These are phyloP conservation scores for Falco peregrinus DNA, from an alignment of 2,797 vertebrate species.

Conservation along the genomic window DNA sequence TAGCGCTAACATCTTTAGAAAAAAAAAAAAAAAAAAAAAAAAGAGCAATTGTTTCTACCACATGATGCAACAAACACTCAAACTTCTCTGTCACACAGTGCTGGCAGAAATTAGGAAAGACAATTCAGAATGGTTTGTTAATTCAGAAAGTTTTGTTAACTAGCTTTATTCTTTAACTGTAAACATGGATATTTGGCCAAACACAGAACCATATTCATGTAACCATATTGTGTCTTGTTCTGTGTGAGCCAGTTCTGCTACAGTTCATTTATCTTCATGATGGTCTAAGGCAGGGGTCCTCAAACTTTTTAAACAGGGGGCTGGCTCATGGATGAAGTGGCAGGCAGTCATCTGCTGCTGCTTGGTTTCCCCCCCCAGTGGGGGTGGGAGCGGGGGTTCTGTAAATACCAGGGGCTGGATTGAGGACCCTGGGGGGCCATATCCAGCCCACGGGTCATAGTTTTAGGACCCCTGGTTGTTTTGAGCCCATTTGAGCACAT, in stretches of 20 bases:
- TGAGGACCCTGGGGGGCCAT: too few relatives aligned
- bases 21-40: neutral
- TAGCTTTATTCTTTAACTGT: neutral
- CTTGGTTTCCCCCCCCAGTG: too few relatives aligned
- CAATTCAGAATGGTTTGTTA: neutral
- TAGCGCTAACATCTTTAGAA: neutral
- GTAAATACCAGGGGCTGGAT: too few relatives aligned
- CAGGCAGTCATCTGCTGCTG: too few relatives aligned
- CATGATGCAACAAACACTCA: neutral
- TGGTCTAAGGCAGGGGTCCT: neutral
- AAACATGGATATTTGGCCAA: neutral
- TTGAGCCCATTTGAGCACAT: too few relatives aligned
- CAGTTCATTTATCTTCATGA: neutral
- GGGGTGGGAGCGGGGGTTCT: too few relatives aligned
- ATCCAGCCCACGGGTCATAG: too few relatives aligned
- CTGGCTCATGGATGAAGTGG: too few relatives aligned
- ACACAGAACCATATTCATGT: neutral
- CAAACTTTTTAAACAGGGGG: too few relatives aligned
- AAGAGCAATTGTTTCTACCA: neutral
- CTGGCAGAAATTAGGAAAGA: neutral
- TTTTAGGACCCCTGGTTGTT: too few relatives aligned
- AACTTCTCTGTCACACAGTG: neutral
- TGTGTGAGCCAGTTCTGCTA: neutral
- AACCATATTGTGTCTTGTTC: neutral
- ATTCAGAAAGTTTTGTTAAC: neutral